Conservation (phyloP, 2,888 invertebrate genomes). For the Mesoligia furuncula region DNA sequence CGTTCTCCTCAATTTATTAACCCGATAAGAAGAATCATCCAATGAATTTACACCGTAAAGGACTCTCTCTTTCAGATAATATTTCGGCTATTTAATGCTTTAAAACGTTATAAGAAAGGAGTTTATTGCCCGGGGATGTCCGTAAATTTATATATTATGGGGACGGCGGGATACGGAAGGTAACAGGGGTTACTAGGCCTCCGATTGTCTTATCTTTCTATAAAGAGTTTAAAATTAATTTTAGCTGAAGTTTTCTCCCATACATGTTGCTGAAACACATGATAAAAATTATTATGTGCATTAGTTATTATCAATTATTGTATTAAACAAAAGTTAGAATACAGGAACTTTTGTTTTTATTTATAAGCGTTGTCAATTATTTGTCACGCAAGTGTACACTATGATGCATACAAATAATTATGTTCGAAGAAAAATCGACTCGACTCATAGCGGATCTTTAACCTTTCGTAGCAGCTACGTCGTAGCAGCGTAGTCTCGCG, state of each 20-base stretch:
- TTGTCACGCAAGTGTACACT: background rate
- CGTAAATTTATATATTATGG: constrained; percentile 61
- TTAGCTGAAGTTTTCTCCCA: background rate
- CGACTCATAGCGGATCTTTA: background rate
- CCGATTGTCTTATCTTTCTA: constrained; percentile 34
- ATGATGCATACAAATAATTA: background rate
- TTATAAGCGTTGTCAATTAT: background rate
- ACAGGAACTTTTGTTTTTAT: background rate
- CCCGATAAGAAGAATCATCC: constrained; percentile 56
- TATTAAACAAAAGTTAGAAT: background rate
- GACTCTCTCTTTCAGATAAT: constrained; percentile 53
- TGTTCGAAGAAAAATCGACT: constrained; percentile 1
- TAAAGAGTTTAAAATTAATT: constrained; percentile 29
- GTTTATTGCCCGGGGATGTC: constrained; percentile 63
- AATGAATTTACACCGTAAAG: constrained; percentile 58
- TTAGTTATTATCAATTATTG: background rate
- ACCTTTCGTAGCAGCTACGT: constrained; percentile 30
- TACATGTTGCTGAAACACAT: background rate
- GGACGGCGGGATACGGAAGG: constrained; percentile 39
- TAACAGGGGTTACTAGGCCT: constrained; percentile 42
- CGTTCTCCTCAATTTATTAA: constrained; percentile 33
- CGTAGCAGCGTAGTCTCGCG: constrained; percentile 31
- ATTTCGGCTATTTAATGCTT: constrained; percentile 56
- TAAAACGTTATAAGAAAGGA: constrained; percentile 60
- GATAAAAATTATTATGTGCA: background rate